A percentile compares a stretch with the other conserved stretches of the same genome.
phyloP scores from a whole-genome alignment of 1,140 invertebrate genomes.

The Leptonema lineaticorne region DNA sequence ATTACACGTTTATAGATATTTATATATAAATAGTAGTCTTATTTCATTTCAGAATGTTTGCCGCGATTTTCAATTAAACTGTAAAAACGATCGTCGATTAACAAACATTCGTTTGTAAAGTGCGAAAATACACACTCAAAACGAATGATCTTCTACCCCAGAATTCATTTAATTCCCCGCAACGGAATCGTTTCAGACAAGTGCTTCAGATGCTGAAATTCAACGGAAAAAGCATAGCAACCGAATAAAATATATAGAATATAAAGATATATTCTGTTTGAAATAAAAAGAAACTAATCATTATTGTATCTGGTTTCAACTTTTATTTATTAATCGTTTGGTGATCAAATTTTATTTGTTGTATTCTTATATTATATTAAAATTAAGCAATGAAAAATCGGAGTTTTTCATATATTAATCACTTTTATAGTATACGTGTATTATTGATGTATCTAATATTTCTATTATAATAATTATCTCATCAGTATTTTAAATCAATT shows the following conservation, averaged over 20 bases:
- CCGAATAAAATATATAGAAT: background rate
- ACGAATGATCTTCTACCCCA: slow-evolving; percentile 1
- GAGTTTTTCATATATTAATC: too few species aligned
- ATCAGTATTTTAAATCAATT: too few species aligned
- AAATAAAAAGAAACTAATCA: too few species aligned
- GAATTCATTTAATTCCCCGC: slow-evolving; percentile 17
- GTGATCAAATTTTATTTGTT: too few species aligned
- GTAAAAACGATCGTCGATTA: background rate
- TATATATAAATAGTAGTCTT: background rate
- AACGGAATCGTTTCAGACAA: background rate
- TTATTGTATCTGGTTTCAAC: too few species aligned
- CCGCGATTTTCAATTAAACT: background rate
- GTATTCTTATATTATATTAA: too few species aligned
- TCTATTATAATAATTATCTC: too few species aligned
- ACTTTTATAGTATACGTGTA: too few species aligned
- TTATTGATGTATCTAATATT: too few species aligned
- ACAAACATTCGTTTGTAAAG: background rate
- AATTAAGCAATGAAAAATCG: too few species aligned
- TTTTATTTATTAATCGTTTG: too few species aligned
- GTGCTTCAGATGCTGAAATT: background rate
- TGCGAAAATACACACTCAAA: slow-evolving; percentile 7
- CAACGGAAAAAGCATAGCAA: background rate
- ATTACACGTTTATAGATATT: background rate
- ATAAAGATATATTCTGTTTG: too few species aligned
- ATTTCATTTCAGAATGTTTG: background rate